Conservation (phyloP, 2,797 vertebrate species). For the Ciconia nigra region DNA sequence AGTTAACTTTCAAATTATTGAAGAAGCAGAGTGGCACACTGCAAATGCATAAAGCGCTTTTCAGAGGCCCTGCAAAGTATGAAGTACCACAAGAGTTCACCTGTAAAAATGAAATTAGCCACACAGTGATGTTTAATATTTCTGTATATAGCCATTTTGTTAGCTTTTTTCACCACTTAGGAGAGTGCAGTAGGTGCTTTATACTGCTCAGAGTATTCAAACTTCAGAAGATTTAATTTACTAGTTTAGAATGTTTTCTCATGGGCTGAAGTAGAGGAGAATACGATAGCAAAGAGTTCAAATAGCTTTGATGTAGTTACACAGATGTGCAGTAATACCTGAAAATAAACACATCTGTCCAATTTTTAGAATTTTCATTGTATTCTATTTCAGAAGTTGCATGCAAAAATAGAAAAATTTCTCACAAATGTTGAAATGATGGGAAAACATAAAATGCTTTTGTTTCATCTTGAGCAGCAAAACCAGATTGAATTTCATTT, state of each 20-base stretch:
- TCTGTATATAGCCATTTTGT: not conserved
- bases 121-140: not conserved
- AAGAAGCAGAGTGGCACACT: not conserved
- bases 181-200: not conserved
- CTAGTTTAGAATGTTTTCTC: not conserved
- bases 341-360: not conserved
- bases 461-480: not conserved
- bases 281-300: not conserved
- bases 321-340: not conserved
- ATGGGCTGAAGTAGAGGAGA: not conserved
- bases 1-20: not conserved
- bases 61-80: not conserved
- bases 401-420: not conserved
- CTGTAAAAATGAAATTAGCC: not conserved
- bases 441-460: not conserved
- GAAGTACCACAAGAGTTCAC: not conserved
- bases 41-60: not conserved
- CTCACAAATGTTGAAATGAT: not conserved
- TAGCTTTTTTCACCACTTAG: not conserved
- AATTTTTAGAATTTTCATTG: not conserved
- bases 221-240: not conserved
- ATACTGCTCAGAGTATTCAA: not conserved
- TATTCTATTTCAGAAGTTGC: not conserved
- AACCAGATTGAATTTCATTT: not conserved
- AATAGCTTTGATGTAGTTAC: not conserved